Evolutionary conservation across 2,797 vertebrate species (phyloP).

Genomic region (Urosaurus nigricauda): DNA sequence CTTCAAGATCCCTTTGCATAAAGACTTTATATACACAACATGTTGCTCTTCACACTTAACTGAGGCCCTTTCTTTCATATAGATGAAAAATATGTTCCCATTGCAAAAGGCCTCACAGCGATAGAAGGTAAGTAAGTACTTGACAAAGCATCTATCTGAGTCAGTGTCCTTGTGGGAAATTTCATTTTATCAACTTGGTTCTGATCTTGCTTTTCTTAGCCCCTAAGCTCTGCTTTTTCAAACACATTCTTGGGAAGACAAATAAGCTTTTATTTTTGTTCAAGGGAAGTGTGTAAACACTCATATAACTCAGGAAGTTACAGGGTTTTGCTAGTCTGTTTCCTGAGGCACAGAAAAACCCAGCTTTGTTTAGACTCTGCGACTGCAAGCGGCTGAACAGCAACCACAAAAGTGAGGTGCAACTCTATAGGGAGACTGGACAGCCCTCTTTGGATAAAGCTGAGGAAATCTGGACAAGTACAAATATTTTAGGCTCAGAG

Average conservation of each 20-base stretch:
- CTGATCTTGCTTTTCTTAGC: background rate
- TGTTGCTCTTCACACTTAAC: background rate
- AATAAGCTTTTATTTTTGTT: slow-evolving; percentile 22
- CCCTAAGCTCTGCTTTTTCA: slow-evolving; percentile 4
- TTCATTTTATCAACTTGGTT: background rate
- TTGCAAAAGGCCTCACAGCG: background rate
- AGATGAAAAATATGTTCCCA: background rate
- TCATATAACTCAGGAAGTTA: slow-evolving; percentile 56
- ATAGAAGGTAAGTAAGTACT: background rate
- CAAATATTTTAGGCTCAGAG: background rate
- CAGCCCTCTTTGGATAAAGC: background rate
- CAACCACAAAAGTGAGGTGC: background rate
- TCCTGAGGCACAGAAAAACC: background rate
- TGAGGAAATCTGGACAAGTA: background rate
- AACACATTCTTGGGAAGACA: slow-evolving; percentile 1
- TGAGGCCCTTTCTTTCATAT: background rate
- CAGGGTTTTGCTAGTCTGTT: slow-evolving; percentile 57
- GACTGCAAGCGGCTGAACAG: background rate
- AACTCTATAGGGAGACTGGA: background rate
- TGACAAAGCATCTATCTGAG: background rate
- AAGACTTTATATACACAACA: background rate
- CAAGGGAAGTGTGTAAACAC: slow-evolving; percentile 32
- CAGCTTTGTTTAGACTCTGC: slow-evolving; percentile 16
- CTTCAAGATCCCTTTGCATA: too few relatives aligned
- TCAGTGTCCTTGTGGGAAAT: background rate